A percentile compares a stretch with the other conserved stretches of the same genome.
phyloP scores from a whole-genome alignment of 1,140 invertebrate species.

The Macrocentrus cingulum region DNA sequence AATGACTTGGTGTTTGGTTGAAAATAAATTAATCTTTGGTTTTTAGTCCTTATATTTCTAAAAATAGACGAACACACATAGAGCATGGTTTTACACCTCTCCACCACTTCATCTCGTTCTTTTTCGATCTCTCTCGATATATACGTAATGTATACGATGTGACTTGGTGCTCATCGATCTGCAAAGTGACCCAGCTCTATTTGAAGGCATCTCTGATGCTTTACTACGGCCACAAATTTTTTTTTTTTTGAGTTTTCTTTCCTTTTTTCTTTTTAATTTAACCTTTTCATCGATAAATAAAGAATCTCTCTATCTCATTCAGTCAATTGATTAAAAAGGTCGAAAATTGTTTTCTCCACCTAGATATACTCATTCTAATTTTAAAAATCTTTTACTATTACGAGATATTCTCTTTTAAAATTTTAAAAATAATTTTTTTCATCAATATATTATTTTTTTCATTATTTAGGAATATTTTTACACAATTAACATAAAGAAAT shows the following conservation, averaged over 20 bases:
- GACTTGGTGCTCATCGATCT: slow-evolving; percentile 27
- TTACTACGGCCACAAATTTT: slow-evolving; percentile 32
- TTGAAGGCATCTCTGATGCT: slow-evolving; percentile 32
- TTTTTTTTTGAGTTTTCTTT: slow-evolving; percentile 16
- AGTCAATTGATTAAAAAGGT: too few relatives aligned
- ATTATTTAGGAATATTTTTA: too few relatives aligned
- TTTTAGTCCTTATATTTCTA: slow-evolving; percentile 14
- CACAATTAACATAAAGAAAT: too few relatives aligned
- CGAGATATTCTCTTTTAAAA: too few relatives aligned
- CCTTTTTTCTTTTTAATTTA: slow-evolving; percentile 9
- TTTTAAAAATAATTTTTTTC: too few relatives aligned
- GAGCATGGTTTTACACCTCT: slow-evolving; percentile 9
- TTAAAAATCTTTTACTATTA: too few relatives aligned
- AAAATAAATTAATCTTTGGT: slow-evolving; percentile 7
- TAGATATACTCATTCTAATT: too few relatives aligned
- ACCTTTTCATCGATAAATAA: not conserved
- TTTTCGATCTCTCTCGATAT: slow-evolving; percentile 3
- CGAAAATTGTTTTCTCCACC: too few relatives aligned
- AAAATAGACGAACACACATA: slow-evolving; percentile 8
- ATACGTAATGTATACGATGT: slow-evolving; percentile 4
- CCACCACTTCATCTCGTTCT: slow-evolving; percentile 3
- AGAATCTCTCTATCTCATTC: too few relatives aligned
- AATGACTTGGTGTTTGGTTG: not conserved
- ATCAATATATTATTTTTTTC: too few relatives aligned
- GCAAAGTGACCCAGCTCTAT: slow-evolving; percentile 30